Evolutionary conservation across 2,888 invertebrate genomes (phyloP).

Genomic region (Aphodius sticticus): DNA sequence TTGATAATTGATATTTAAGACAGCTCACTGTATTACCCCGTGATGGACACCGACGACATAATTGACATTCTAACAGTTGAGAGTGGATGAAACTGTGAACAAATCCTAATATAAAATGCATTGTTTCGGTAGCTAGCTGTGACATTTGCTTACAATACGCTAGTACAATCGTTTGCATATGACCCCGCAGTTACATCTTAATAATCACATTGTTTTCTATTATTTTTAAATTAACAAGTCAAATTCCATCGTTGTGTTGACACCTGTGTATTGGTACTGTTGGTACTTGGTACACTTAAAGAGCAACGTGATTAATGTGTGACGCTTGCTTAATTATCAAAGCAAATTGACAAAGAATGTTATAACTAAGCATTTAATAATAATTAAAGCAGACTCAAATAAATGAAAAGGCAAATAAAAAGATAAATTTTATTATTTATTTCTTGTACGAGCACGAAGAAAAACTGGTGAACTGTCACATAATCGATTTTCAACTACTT

Average conservation of each 20-base stretch:
- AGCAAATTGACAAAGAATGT: too few species aligned
- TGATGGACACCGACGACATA: neutral
- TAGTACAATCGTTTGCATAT: constrained; percentile 27
- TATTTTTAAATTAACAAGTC: neutral
- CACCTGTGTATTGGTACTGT: neutral
- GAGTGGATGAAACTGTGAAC: neutral
- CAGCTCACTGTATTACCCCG: neutral
- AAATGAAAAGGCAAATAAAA: too few species aligned
- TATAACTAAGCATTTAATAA: too few species aligned
- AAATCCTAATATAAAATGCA: constrained; percentile 7
- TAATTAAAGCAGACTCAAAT: too few species aligned
- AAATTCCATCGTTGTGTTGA: neutral
- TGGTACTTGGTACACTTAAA: neutral
- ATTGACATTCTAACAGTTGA: neutral
- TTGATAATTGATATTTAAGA: neutral
- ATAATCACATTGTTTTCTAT: neutral
- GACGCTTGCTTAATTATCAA: too few species aligned
- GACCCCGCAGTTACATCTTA: neutral
- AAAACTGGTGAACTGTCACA: too few species aligned
- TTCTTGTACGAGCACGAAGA: too few species aligned
- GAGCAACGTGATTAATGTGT: too few species aligned
- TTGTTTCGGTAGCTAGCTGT: constrained; percentile 40
- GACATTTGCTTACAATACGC: constrained; percentile 40
- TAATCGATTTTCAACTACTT: too few species aligned
- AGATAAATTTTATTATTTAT: too few species aligned